Evolutionary conservation across 2,113 vertebrate species (phyloP).

Genomic region (Rissa tridactyla): DNA sequence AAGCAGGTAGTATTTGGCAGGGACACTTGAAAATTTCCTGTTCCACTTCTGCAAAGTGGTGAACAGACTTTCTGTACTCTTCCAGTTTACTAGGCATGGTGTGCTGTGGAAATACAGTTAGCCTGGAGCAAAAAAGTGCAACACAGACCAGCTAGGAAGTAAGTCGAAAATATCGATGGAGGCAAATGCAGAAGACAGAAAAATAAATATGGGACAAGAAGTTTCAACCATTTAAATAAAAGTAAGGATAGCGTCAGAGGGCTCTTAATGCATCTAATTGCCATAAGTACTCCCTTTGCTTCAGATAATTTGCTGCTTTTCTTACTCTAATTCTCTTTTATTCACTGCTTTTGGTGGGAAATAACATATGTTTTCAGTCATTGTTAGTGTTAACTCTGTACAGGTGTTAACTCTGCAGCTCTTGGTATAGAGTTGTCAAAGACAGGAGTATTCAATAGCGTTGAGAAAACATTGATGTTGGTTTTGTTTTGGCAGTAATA

Average conservation of each 20-base stretch:
- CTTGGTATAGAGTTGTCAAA: background rate
- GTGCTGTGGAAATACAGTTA: background rate
- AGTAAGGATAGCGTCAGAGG: background rate
- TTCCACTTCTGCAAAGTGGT: background rate
- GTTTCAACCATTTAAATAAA: background rate
- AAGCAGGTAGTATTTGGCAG: background rate
- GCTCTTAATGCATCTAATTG: background rate
- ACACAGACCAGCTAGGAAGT: background rate
- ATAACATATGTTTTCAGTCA: background rate
- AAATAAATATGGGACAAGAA: background rate
- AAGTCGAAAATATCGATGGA: background rate
- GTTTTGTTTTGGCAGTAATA: background rate
- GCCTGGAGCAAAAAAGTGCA: background rate
- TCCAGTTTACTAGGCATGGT: background rate
- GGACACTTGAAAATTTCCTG: background rate
- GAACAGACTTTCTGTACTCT: background rate
- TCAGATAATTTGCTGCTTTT: background rate
- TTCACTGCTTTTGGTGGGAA: background rate
- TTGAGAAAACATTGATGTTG: background rate
- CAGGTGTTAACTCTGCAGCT: background rate
- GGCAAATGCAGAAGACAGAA: background rate
- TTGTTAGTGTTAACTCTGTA: background rate
- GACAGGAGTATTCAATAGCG: background rate
- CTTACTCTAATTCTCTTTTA: background rate
- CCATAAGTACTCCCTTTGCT: background rate